phyloP scores from a whole-genome alignment of 2,113 vertebrate genomes.

The Meleagris gallopavo region DNA sequence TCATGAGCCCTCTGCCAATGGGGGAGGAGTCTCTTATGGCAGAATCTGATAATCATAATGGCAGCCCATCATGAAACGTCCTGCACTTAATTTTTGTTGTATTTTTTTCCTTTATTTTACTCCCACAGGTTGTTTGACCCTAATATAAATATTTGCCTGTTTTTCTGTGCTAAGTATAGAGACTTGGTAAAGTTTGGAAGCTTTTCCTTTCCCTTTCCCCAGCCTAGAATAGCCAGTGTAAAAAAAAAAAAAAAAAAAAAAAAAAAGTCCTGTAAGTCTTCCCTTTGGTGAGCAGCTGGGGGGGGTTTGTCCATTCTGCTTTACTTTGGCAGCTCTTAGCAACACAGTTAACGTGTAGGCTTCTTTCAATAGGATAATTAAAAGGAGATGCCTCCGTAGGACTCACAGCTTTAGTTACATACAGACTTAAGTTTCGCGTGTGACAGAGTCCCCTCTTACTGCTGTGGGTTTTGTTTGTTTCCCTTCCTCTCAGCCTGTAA shows the following conservation, averaged over 20 bases:
- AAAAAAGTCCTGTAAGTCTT: not conserved
- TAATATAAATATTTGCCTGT: conserved; percentile 11
- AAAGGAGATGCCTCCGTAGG: not conserved
- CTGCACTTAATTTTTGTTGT: not conserved
- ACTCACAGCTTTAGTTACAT: not conserved
- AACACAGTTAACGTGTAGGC: not conserved
- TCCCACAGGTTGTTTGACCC: not conserved
- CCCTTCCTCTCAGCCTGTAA: not conserved
- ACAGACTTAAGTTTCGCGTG: not conserved
- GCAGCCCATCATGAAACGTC: not conserved
- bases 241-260: not conserved
- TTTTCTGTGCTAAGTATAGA: not conserved
- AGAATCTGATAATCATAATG: not conserved
- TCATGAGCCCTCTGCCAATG: not conserved
- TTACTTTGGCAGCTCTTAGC: not conserved
- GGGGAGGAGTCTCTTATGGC: not conserved
- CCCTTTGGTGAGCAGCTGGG: not conserved
- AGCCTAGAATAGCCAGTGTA: not conserved
- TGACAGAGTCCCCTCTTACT: rapidly evolving
- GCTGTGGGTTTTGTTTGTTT: not conserved
- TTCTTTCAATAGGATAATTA: not conserved
- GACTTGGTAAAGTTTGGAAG: not conserved
- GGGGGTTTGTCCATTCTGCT: not conserved
- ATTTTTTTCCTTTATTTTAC: not conserved
- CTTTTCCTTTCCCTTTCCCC: not conserved